A percentile compares a stretch with the other conserved stretches of the same genome.
These are phyloP conservation scores for Camelus bactrianus DNA, from an alignment of 2,113 vertebrate species.

Conservation along the genomic window DNA sequence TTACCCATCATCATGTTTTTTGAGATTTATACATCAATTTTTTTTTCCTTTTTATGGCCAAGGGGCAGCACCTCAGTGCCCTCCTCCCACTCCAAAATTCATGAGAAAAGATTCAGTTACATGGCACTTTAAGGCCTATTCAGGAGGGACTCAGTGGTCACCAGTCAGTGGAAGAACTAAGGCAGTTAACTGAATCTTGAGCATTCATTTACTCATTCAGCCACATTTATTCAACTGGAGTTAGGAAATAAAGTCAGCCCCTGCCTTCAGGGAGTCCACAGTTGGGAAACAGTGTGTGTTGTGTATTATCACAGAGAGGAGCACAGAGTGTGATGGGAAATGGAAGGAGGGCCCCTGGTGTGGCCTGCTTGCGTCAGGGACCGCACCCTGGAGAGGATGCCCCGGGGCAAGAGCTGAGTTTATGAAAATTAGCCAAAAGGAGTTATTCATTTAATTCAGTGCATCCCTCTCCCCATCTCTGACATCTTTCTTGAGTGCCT, in stretches of 20 bases:
- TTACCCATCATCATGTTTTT: background rate
- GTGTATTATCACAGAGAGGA: background rate
- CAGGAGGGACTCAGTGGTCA: background rate
- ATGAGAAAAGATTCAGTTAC: background rate
- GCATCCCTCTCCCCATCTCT: background rate
- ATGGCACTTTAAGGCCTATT: background rate
- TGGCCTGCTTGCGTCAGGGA: background rate
- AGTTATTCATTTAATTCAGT: background rate
- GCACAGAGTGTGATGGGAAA: background rate
- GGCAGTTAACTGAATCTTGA: background rate
- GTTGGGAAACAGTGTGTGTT: background rate
- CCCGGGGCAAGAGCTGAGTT: background rate
- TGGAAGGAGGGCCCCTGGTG: background rate
- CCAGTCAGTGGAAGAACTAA: background rate
- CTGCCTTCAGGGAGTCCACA: background rate
- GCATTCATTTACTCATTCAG: background rate
- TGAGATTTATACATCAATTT: background rate
- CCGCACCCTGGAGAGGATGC: background rate
- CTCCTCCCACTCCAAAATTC: background rate
- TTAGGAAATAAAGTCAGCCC: background rate
- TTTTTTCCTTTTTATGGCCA: background rate
- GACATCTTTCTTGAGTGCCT: background rate
- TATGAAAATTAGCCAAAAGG: background rate
- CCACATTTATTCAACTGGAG: background rate
- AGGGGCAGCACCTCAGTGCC: background rate